These are phyloP conservation scores for Anolis sagrei DNA, from an alignment of 2,113 vertebrate genomes.

Conservation along the genomic window DNA sequence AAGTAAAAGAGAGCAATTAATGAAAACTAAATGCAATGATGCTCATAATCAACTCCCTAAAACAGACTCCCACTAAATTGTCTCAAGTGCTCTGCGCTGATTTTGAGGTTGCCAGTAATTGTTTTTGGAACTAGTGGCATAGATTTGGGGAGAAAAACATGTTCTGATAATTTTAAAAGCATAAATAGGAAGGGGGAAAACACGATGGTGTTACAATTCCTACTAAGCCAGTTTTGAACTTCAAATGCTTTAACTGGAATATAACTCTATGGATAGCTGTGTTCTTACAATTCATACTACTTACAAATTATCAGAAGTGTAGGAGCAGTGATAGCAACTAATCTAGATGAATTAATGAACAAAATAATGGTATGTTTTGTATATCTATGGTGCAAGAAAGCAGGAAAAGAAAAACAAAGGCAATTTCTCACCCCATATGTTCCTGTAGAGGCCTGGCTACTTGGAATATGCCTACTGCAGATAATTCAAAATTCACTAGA, in stretches of 20 bases:
- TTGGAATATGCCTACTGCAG: neutral
- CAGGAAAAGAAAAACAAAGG: neutral
- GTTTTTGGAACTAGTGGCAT: neutral
- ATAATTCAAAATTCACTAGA: neutral
- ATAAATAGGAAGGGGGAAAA: neutral
- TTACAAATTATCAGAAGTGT: neutral
- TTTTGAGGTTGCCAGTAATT: neutral
- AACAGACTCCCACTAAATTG: neutral
- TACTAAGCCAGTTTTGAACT: neutral
- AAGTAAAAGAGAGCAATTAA: neutral
- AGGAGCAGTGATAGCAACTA: neutral
- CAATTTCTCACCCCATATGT: fast-evolving
- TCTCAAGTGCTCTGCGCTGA: neutral
- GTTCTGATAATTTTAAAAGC: neutral
- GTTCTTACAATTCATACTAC: neutral
- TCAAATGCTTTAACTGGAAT: neutral
- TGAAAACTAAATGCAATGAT: neutral
- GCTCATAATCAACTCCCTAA: neutral
- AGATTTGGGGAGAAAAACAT: neutral
- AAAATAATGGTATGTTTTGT: neutral
- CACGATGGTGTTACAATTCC: neutral
- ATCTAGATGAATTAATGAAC: neutral
- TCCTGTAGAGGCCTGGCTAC: neutral
- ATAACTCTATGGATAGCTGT: neutral
- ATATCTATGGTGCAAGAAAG: neutral